A percentile compares a stretch with the other conserved stretches of the same genome.
Conservation (phyloP, 35 echinoderm and acorn worm species). For the Patiria miniata region DNA sequence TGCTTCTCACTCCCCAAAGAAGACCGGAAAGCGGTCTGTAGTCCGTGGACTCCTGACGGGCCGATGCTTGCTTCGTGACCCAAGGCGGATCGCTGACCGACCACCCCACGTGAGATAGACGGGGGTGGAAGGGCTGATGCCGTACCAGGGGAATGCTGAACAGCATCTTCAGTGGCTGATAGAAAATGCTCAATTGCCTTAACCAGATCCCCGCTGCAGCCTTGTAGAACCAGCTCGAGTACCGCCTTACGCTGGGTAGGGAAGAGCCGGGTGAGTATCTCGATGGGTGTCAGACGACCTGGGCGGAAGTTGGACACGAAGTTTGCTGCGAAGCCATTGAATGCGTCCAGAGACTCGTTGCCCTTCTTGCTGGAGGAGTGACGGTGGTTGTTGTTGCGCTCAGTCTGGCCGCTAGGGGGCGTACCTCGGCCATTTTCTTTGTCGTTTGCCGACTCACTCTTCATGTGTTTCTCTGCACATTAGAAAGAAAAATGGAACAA, state of each 20-base stretch:
- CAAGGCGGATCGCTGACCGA: constrained; percentile 2
- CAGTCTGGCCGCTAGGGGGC: constrained; percentile 67
- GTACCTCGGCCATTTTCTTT: constrained; percentile 77
- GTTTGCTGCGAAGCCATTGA: constrained; percentile 76
- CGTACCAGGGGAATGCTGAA: constrained; percentile 6
- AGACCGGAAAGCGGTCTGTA: constrained; percentile 32
- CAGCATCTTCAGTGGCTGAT: constrained; percentile 56
- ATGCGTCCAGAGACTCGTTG: constrained; percentile 57
- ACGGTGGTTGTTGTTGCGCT: constrained; percentile 51
- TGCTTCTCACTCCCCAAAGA: constrained; percentile 49
- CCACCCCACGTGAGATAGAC: background rate
- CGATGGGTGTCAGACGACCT: constrained; percentile 82
- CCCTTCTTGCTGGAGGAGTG: constrained; percentile 32
- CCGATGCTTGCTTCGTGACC: constrained; percentile 38
- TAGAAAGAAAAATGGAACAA: constrained; percentile 19
- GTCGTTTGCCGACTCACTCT: constrained; percentile 31
- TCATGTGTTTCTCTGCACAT: constrained; percentile 70
- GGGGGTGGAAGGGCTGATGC: background rate
- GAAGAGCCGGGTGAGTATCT: constrained; percentile 91
- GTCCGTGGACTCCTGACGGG: constrained; percentile 18
- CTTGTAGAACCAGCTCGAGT: constrained; percentile 92
- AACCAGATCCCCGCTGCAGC: constrained; percentile 93
- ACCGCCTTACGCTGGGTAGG: constrained; percentile 85
- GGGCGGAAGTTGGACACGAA: constrained; percentile 93
- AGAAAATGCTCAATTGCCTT: constrained; percentile 99